Evolutionary conservation across 2,888 invertebrate genomes (phyloP).

Genomic region (Orthosia cruda): DNA sequence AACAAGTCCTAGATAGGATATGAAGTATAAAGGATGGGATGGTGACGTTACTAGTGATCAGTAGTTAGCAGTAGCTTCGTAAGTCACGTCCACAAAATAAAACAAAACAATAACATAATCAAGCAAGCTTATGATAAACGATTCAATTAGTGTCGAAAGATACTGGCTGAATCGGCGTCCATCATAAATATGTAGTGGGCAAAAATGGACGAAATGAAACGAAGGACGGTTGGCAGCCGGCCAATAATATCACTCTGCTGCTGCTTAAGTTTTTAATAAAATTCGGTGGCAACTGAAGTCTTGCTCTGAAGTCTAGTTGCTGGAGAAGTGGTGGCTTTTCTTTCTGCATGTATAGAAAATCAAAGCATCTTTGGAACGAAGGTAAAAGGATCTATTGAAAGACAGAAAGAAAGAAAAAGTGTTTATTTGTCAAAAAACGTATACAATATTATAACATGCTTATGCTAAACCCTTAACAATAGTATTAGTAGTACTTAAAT

Average conservation of each 20-base stretch:
- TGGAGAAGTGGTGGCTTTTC: not conserved
- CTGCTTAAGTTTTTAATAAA: conserved; percentile 40
- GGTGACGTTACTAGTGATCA: conserved; percentile 1
- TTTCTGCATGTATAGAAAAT: not conserved
- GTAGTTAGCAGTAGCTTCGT: not conserved
- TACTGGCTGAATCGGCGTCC: conserved; percentile 17
- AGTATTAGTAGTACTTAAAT: no score
- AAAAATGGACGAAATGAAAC: conserved; percentile 33
- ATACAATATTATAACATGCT: no score
- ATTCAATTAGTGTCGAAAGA: conserved; percentile 50
- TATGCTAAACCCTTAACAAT: no score
- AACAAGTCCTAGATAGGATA: no score
- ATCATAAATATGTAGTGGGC: conserved; percentile 55
- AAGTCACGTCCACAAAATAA: not conserved
- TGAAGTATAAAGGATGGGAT: no score
- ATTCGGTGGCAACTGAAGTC: conserved; percentile 19
- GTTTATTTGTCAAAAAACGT: no score
- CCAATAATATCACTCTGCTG: conserved; percentile 45
- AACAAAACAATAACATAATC: conserved; percentile 13
- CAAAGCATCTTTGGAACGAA: not conserved
- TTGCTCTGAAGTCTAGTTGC: conserved; percentile 18
- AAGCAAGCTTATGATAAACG: conserved; percentile 30
- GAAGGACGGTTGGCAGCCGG: conserved; percentile 23
- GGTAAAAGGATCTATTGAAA: no score
- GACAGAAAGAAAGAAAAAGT: no score